Evolutionary conservation across 2,888 invertebrate genomes (phyloP).

Genomic region (Rhabditophanes sp.): DNA sequence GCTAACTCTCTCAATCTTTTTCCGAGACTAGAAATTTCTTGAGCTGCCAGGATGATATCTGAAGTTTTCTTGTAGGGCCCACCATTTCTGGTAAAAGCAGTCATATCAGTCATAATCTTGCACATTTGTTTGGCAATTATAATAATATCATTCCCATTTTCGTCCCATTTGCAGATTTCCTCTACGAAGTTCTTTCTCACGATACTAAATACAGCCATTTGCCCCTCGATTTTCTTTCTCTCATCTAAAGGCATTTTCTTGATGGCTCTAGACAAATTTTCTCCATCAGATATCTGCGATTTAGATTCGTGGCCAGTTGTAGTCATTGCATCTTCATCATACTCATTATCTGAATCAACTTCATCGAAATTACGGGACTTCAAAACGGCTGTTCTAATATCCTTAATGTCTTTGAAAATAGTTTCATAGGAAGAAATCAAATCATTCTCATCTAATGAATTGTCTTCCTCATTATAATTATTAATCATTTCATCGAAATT

Average conservation of each 20-base stretch:
- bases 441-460: slow-evolving; percentile 74
- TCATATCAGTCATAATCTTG: slow-evolving; percentile 99
- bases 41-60: slow-evolving; percentile 97
- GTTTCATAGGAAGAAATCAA: slow-evolving; percentile 90
- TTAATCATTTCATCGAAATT: slow-evolving; percentile 4
- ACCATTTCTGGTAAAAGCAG: slow-evolving; percentile 84
- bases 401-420: slow-evolving; percentile 89
- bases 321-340: slow-evolving; percentile 41
- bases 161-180: slow-evolving; percentile 97
- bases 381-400: slow-evolving; percentile 82
- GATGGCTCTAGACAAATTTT: too few relatives aligned
- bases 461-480: slow-evolving; percentile 2
- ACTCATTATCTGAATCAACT: slow-evolving; percentile 43
- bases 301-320: too few relatives aligned
- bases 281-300: too few relatives aligned
- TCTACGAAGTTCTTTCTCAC: slow-evolving; percentile 89
- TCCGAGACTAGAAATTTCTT: slow-evolving; percentile 95
- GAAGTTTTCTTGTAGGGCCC: slow-evolving; percentile 95
- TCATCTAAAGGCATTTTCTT: too few relatives aligned
- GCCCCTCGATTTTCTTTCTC: too few relatives aligned
- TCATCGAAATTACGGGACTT: slow-evolving; percentile 64
- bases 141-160: slow-evolving; percentile 59
- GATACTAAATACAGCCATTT: too few relatives aligned
- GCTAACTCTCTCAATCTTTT: slow-evolving; percentile 87
- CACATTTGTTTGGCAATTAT: slow-evolving; percentile 98